These are phyloP conservation scores for Microtus oregoni DNA, from an alignment of 2,113 vertebrate species.

Conservation along the genomic window DNA sequence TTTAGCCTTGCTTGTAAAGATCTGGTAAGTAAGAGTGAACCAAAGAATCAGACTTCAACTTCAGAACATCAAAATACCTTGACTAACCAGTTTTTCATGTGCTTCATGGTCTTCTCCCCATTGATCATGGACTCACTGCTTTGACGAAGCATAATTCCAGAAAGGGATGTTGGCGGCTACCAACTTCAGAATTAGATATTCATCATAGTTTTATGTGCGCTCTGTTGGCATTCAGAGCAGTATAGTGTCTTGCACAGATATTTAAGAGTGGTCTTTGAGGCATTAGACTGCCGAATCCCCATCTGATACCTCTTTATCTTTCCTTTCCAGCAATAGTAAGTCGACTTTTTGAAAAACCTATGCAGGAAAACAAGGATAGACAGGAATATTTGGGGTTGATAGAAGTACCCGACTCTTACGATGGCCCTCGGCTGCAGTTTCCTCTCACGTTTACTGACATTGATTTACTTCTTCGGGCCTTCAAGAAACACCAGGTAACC, in stretches of 20 bases:
- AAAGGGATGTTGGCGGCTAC: neutral
- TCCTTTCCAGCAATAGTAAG: constrained; percentile 83
- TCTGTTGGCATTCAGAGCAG: neutral
- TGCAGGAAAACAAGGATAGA: constrained; percentile 72
- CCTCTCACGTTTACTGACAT: constrained; percentile 92
- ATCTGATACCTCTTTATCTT: constrained; percentile 86
- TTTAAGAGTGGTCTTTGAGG: constrained; percentile 31
- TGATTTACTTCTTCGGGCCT: constrained; percentile 90
- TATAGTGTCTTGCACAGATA: neutral
- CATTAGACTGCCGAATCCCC: constrained; percentile 49
- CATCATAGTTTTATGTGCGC: constrained; percentile 1
- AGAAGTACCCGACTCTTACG: constrained; percentile 91
- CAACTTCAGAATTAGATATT: constrained; percentile 44
- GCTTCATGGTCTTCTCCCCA: neutral
- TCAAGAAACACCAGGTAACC: constrained; percentile 93
- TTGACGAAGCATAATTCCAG: neutral
- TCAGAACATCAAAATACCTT: constrained; percentile 31
- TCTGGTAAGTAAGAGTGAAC: constrained; percentile 28
- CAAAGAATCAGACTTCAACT: constrained; percentile 46
- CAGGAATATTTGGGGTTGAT: constrained; percentile 88
- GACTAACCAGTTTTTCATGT: constrained; percentile 14
- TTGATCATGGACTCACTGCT: constrained; percentile 19
- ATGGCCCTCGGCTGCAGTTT: constrained; percentile 93
- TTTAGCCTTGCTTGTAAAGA: constrained; percentile 50
- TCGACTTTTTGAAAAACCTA: constrained; percentile 72